phyloP scores from a whole-genome alignment of 2,113 vertebrate genomes.

The Nibea albiflora region DNA sequence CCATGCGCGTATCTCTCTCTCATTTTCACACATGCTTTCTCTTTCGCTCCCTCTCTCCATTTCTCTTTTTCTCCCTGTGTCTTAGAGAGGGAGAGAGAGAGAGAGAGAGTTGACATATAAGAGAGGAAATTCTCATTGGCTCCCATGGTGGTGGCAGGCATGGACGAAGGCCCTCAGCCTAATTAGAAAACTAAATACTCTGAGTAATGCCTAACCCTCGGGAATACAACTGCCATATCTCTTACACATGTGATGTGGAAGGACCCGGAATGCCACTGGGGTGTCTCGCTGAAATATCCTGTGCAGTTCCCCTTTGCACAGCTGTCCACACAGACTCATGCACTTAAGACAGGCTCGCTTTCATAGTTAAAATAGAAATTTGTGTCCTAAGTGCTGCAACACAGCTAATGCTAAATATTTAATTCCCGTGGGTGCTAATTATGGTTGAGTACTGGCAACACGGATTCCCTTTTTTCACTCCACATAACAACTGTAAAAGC shows the following conservation, averaged over 20 bases:
- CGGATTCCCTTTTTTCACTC: constrained; percentile 89
- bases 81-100: constrained; percentile 41
- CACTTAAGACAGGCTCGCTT: constrained; percentile 92
- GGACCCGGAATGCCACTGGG: constrained; percentile 92
- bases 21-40: constrained; percentile 63
- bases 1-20: constrained; percentile 62
- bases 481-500: constrained; percentile 99
- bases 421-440: constrained; percentile 99
- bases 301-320: constrained; percentile 92
- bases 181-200: constrained; percentile 99
- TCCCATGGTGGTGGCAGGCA: constrained; percentile 76
- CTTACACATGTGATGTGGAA: constrained; percentile 92
- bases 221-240: constrained; percentile 95
- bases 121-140: constrained; percentile 79
- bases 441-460: constrained; percentile 98
- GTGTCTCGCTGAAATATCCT: constrained; percentile 97
- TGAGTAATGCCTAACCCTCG: constrained; percentile 90
- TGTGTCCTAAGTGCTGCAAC: constrained; percentile 99
- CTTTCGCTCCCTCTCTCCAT: constrained; percentile 42
- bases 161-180: constrained; percentile 87
- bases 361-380: constrained; percentile 99
- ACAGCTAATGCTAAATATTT: constrained; percentile 99
- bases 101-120: constrained; percentile 76
- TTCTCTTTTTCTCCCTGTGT: constrained; percentile 49
- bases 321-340: constrained; percentile 95